Evolutionary conservation across 2,888 invertebrate species (phyloP), one percentile per base, ranked within the genome.

Genomic region (Drosophila atripex): DNA sequence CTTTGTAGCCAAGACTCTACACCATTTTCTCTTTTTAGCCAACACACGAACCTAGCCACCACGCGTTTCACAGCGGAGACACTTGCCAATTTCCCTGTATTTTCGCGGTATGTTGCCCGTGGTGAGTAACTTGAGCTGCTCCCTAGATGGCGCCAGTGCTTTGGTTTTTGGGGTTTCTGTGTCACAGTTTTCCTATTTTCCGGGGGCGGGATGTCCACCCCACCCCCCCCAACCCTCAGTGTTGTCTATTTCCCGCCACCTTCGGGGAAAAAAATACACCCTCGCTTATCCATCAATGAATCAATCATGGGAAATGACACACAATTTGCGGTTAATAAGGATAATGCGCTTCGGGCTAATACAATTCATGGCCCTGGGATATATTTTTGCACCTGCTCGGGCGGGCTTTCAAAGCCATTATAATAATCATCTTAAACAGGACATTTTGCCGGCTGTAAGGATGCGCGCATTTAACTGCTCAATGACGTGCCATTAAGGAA

Each of bases 401-500:
- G 21, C 4, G 5, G 21, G 18, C 30, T 16, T 8, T 18, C 43
- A 18, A 18, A 18, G 16, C 50, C 32, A 41, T 57, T 41, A 50
- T 3, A 11, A 41, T 50, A 57, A 41, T 50, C 23, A 25, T 16
- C n/a, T n/a, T 9, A 39, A 43, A 16, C 30, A 23, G 14, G 16
- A 32, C 51, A 41, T 53, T 64, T 43, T 14, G 9, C 6, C 6
- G 16, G 39, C 43, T 65, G 73, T 78, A 75, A 82, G 82, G 76
- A 76, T 2, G 28, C 73, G 82, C 75, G 73, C 82, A 78, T 82
- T 78, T 79, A 80, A 73, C 76, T 73, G 75, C 84, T 79, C 84
- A 86, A 84, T 85, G 83, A 76, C 52, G 75, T 73, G 79, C 82
- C 78, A 87, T 89, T 87, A 87, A 73, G 75, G 73, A 80, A 41